phyloP scores from a whole-genome alignment of 2,797 vertebrate genomes.

The Luscinia megarhynchos region DNA sequence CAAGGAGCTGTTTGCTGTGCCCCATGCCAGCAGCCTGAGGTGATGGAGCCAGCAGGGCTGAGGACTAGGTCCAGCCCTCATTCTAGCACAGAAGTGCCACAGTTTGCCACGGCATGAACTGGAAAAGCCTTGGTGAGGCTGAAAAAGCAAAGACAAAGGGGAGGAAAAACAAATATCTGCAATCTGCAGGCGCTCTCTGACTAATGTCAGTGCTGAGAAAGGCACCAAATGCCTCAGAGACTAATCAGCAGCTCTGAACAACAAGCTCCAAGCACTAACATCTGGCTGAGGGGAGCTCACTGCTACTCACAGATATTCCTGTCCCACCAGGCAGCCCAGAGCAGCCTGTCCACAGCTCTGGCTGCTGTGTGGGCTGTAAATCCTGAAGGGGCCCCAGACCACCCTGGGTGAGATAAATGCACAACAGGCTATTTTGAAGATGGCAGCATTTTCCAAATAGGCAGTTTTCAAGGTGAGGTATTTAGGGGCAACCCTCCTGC shows the following conservation, averaged over 20 bases:
- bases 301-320: neutral
- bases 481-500: neutral
- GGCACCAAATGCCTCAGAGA: neutral
- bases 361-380: neutral
- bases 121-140: neutral
- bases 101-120: neutral
- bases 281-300: neutral
- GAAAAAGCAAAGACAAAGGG: conserved; percentile 32
- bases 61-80: neutral
- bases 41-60: rapidly evolving
- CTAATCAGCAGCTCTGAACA: conserved; percentile 11
- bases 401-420: neutral
- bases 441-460: neutral
- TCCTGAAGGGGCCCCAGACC: neutral
- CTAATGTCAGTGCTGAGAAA: neutral
- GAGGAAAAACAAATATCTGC: conserved; percentile 13
- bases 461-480: neutral
- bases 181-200: neutral
- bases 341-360: neutral
- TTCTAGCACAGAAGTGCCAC: neutral
- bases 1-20: neutral
- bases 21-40: neutral
- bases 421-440: neutral
- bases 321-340: neutral
- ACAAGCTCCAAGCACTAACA: conserved; percentile 10